phyloP scores from a whole-genome alignment of 2,888 invertebrate species.

The Candidula unifasciata region DNA sequence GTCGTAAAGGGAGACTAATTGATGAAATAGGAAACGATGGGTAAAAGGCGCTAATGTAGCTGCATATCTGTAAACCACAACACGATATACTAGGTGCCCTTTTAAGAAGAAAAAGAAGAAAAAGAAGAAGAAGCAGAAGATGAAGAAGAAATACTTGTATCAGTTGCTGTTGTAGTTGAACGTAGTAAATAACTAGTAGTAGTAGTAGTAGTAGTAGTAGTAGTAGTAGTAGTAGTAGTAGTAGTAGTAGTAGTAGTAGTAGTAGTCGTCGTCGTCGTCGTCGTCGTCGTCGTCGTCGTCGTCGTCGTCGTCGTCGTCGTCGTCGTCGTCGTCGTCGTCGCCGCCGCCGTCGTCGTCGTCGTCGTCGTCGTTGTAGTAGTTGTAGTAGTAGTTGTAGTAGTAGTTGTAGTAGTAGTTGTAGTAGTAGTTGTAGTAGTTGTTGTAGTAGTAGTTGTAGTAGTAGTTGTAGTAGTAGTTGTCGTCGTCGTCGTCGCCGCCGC shows the following conservation, averaged over 20 bases:
- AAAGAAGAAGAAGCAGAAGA: background rate
- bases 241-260: too few species aligned
- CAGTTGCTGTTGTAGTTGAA: too few species aligned
- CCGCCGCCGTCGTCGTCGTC: slow-evolving; percentile 18
- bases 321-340: background rate
- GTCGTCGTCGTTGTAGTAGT: background rate
- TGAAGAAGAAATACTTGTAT: background rate
- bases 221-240: slow-evolving; percentile 6
- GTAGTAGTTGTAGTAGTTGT: background rate
- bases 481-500: slow-evolving; percentile 26
- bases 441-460: slow-evolving; percentile 35
- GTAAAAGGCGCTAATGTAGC: too few species aligned
- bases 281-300: background rate
- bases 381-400: too few species aligned
- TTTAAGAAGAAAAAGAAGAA: slow-evolving; percentile 1
- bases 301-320: background rate
- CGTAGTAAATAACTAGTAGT: too few species aligned
- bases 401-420: too few species aligned
- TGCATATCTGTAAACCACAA: too few species aligned
- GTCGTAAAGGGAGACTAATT: too few species aligned
- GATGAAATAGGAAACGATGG: too few species aligned
- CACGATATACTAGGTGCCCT: background rate
- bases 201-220: background rate
- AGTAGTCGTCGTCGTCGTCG: background rate
- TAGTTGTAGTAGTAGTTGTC: slow-evolving; percentile 38